Conservation (phyloP, 2,888 invertebrate genomes). For the Mythimna pallens region DNA sequence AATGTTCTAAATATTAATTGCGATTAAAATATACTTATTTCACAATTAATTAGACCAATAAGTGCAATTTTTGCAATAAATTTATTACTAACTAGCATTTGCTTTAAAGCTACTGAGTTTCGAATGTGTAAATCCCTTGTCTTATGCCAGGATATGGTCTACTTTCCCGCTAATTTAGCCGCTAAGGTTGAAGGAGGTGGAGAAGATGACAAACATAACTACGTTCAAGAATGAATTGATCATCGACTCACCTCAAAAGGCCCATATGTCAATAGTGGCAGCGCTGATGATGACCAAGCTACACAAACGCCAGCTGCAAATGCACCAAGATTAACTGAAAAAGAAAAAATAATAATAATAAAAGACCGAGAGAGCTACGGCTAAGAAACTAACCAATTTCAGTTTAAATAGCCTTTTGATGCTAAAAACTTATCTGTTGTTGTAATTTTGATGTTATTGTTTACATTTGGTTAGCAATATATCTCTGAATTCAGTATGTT, state of each 20-base stretch:
- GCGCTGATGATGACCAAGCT: slow-evolving; percentile 91
- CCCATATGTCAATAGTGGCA: slow-evolving; percentile 79
- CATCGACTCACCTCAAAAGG: slow-evolving; percentile 69
- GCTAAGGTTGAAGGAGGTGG: too few relatives aligned
- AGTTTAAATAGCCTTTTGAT: too few relatives aligned
- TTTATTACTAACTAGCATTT: background rate
- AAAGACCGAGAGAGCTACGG: too few relatives aligned
- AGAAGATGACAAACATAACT: too few relatives aligned
- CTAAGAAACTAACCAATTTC: too few relatives aligned
- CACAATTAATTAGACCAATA: background rate
- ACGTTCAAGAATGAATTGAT: background rate
- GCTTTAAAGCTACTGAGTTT: background rate
- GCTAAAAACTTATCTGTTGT: too few relatives aligned
- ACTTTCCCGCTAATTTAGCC: background rate
- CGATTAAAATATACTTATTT: background rate
- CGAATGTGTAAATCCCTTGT: background rate
- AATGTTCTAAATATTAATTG: background rate
- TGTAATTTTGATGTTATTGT: too few relatives aligned
- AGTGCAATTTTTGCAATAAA: background rate
- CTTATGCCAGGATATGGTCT: background rate
- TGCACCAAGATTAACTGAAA: slow-evolving; percentile 90
- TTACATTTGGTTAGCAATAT: too few relatives aligned
- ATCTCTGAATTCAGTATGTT: too few relatives aligned
- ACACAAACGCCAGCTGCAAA: slow-evolving; percentile 90
- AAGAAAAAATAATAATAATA: background rate